These are phyloP conservation scores for Sialis fuliginosa DNA, from an alignment of 2,888 invertebrate species.

Conservation along the genomic window DNA sequence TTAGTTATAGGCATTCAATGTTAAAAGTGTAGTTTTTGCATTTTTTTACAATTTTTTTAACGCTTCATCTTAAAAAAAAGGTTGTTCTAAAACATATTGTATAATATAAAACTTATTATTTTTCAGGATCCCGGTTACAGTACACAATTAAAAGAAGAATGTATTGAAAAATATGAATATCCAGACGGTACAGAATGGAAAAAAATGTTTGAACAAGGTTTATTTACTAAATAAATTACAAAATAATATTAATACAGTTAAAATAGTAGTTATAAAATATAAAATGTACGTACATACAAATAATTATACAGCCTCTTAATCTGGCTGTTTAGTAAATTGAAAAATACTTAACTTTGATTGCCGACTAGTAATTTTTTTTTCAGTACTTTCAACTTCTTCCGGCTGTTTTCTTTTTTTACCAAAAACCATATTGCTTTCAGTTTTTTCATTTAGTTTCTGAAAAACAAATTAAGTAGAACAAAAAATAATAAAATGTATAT, in stretches of 20 bases:
- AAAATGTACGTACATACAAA: not conserved
- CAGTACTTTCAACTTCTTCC: conserved; percentile 16
- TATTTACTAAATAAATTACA: conserved; percentile 22
- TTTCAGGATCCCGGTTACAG: conserved; percentile 62
- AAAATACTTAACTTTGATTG: conserved; percentile 33
- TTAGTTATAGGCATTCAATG: no score
- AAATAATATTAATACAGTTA: conserved; percentile 1
- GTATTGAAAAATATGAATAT: conserved; percentile 51
- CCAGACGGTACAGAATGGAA: conserved; percentile 68
- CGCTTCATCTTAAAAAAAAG: no score
- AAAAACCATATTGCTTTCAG: not conserved
- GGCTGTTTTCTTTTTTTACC: conserved; percentile 7
- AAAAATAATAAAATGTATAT: no score
- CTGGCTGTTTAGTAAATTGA: conserved; percentile 24
- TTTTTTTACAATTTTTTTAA: no score
- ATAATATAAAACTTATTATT: no score
- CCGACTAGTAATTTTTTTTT: conserved; percentile 23
- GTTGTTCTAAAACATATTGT: no score
- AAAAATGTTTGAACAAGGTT: conserved; percentile 39
- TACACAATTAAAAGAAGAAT: conserved; percentile 52
- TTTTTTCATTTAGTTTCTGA: not conserved
- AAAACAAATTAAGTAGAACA: not conserved
- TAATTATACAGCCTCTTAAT: not conserved
- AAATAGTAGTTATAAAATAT: not conserved
- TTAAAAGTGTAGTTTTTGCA: no score